Evolutionary conservation across 2,797 vertebrate species (phyloP).

Genomic region (Percopsis omiscomaycus): DNA sequence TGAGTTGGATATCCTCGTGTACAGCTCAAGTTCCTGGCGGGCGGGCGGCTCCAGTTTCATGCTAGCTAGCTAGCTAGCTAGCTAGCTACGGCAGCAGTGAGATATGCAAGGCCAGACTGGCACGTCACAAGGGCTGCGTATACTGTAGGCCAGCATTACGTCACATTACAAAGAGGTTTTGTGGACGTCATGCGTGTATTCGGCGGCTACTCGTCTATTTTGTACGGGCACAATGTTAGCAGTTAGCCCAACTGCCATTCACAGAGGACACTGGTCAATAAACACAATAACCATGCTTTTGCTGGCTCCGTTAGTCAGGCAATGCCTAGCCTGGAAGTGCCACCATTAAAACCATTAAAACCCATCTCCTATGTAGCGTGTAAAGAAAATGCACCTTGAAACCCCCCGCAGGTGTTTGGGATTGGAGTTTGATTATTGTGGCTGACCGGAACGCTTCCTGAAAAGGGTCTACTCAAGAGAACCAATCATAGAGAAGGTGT

Average conservation of each 20-base stretch:
- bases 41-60: slow-evolving; percentile 48
- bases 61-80: slow-evolving; percentile 39
- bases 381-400: no score
- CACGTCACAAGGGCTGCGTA: slow-evolving; percentile 37
- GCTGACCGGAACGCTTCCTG: no score
- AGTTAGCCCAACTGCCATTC: slow-evolving; percentile 30
- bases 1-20: slow-evolving; percentile 46
- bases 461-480: no score
- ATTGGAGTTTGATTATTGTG: no score
- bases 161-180: slow-evolving; percentile 17
- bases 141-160: slow-evolving; percentile 19
- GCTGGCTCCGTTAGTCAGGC: slow-evolving; percentile 23
- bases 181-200: neutral
- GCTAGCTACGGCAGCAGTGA: slow-evolving; percentile 41
- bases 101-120: slow-evolving; percentile 18
- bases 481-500: no score
- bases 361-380: no score
- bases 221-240: slow-evolving; percentile 26
- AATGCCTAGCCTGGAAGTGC: slow-evolving; percentile 18
- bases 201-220: neutral
- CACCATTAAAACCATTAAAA: no score
- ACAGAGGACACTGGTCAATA: slow-evolving; percentile 53
- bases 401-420: no score
- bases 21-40: slow-evolving; percentile 39
- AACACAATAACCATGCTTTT: slow-evolving; percentile 49